phyloP scores from a whole-genome alignment of 2,797 vertebrate genomes.

The Pelochelys cantorii region DNA sequence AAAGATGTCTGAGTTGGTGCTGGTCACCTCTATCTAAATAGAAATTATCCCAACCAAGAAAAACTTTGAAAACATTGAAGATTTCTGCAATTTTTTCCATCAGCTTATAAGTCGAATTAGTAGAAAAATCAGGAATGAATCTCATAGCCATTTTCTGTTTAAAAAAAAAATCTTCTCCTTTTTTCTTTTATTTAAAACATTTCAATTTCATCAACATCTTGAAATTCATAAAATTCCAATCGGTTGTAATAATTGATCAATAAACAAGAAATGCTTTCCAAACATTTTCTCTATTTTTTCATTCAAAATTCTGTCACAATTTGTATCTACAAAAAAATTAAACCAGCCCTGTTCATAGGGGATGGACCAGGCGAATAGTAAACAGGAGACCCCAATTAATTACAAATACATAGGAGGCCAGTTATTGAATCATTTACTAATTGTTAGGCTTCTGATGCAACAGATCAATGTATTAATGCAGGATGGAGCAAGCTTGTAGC shows the following conservation, averaged over 20 bases:
- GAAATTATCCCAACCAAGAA: not conserved
- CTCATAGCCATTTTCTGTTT: not conserved
- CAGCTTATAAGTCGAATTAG: not conserved
- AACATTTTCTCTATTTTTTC: not conserved
- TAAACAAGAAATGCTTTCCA: not conserved
- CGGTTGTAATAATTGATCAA: not conserved
- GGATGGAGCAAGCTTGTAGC: not conserved
- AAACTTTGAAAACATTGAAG: not conserved
- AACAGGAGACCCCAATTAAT: not conserved
- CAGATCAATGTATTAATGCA: not conserved
- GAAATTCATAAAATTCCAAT: not conserved
- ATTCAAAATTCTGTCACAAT: not conserved
- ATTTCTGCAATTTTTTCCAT: too few relatives aligned
- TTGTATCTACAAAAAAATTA: not conserved
- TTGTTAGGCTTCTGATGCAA: not conserved
- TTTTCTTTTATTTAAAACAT: not conserved
- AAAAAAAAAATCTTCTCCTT: fast-evolving
- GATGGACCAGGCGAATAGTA: not conserved
- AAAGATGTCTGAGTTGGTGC: not conserved
- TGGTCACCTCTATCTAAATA: not conserved
- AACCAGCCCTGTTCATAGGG: not conserved
- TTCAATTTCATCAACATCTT: not conserved
- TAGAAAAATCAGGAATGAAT: not conserved
- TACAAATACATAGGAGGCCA: not conserved
- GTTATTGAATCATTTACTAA: not conserved